A percentile compares a stretch with the other conserved stretches of the same genome.
phyloP scores from a whole-genome alignment of 2,797 vertebrate genomes.

The Podarcis lilfordi region DNA sequence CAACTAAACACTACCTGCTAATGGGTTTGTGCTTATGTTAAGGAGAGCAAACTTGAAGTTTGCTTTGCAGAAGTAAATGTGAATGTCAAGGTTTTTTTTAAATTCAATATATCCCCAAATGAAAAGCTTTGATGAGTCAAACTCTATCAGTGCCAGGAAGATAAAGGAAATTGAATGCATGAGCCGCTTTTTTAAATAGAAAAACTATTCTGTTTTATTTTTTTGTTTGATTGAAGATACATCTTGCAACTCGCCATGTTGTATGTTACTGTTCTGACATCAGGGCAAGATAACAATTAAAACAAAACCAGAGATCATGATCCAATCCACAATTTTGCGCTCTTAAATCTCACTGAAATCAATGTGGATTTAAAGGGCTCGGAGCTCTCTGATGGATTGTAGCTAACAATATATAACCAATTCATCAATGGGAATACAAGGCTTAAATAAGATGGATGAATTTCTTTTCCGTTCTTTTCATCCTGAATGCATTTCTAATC shows the following conservation, averaged over 20 bases:
- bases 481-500: neutral
- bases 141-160: neutral
- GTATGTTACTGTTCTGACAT: neutral
- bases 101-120: neutral
- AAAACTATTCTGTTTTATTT: constrained; percentile 5
- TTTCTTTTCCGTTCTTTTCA: constrained; percentile 1
- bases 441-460: neutral
- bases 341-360: neutral
- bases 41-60: neutral
- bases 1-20: neutral
- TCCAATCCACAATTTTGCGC: neutral
- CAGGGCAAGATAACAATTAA: neutral
- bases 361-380: neutral
- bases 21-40: neutral
- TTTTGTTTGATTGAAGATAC: neutral
- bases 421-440: neutral
- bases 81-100: neutral
- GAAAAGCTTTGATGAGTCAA: constrained; percentile 20
- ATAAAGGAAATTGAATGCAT: constrained; percentile 16
- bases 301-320: neutral
- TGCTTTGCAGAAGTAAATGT: neutral
- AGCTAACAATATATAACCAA: neutral
- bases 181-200: neutral
- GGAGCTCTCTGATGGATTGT: neutral
- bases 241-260: neutral